Percentiles rank a stretch among this genome's conserved stretches.
phyloP scores from a whole-genome alignment of 2,888 invertebrate genomes.

The Acrocera orbiculus region DNA sequence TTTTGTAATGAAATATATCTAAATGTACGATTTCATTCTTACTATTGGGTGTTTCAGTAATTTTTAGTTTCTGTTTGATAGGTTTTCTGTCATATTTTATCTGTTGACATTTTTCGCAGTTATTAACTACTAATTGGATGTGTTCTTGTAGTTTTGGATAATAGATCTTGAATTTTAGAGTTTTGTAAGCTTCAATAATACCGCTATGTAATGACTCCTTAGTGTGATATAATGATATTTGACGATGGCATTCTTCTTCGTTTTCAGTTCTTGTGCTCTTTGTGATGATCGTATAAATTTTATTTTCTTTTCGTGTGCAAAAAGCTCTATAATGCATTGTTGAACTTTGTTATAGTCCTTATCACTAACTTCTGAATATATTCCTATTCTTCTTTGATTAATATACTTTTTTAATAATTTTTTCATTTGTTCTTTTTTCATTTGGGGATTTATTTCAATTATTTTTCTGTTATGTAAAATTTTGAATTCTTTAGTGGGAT shows the following conservation, averaged over 20 bases:
- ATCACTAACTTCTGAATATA: conserved; percentile 7
- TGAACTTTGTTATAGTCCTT: conserved; percentile 9
- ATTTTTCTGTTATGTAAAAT: conserved; percentile 7
- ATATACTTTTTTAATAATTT: conserved; percentile 7
- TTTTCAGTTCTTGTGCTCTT: conserved; percentile 7
- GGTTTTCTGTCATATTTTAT: conserved; percentile 3
- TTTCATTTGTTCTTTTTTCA: too few relatives aligned
- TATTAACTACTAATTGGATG: conserved; percentile 10
- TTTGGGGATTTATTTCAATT: conserved; percentile 7
- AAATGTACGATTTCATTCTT: conserved; percentile 1
- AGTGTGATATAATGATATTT: conserved; percentile 10
- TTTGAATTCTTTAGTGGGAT: conserved; percentile 5
- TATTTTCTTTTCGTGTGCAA: conserved; percentile 4
- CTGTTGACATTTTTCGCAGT: conserved; percentile 2
- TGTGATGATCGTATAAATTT: conserved; percentile 5
- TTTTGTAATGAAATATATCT: not conserved
- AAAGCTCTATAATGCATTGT: conserved; percentile 7
- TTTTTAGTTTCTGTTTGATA: not conserved
- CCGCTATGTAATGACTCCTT: conserved; percentile 11
- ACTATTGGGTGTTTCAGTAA: not conserved
- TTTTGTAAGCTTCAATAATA: conserved; percentile 9
- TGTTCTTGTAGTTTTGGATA: conserved; percentile 9
- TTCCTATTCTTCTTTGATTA: conserved; percentile 5
- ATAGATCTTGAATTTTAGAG: conserved; percentile 9
- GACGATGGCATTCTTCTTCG: conserved; percentile 8